Evolutionary conservation across 2,113 vertebrate species (phyloP).

Genomic region (Otis tarda): DNA sequence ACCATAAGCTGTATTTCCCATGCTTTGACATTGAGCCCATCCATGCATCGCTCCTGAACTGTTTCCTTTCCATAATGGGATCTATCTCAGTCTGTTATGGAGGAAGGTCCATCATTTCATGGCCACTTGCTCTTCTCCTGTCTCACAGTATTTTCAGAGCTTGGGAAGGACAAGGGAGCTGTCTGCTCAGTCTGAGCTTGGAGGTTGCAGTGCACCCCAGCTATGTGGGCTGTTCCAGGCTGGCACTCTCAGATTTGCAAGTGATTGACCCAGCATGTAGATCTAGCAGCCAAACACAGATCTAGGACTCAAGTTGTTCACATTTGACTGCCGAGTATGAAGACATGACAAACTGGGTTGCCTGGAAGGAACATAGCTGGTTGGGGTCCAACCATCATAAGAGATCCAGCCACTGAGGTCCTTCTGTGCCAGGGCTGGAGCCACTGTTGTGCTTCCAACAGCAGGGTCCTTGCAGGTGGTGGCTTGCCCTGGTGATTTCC

Average conservation of each 20-base stretch:
- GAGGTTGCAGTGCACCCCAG: background rate
- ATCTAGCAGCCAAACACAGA: background rate
- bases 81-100: background rate
- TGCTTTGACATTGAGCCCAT: background rate
- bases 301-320: background rate
- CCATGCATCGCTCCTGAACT: background rate
- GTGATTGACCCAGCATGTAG: background rate
- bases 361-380: background rate
- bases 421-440: background rate
- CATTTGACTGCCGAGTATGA: background rate
- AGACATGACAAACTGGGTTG: background rate
- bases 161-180: background rate
- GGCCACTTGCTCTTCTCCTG: background rate
- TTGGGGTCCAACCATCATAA: background rate
- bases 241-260: background rate
- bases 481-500: background rate
- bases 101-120: background rate
- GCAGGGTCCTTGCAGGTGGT: background rate
- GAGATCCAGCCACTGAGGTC: background rate
- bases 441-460: background rate
- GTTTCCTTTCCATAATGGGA: background rate
- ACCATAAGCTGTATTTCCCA: constrained; percentile 21
- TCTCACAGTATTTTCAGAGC: background rate
- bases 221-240: background rate
- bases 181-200: background rate